Conservation (phyloP, 2,797 vertebrate species). For the Neosilurus mollespiculum region DNA sequence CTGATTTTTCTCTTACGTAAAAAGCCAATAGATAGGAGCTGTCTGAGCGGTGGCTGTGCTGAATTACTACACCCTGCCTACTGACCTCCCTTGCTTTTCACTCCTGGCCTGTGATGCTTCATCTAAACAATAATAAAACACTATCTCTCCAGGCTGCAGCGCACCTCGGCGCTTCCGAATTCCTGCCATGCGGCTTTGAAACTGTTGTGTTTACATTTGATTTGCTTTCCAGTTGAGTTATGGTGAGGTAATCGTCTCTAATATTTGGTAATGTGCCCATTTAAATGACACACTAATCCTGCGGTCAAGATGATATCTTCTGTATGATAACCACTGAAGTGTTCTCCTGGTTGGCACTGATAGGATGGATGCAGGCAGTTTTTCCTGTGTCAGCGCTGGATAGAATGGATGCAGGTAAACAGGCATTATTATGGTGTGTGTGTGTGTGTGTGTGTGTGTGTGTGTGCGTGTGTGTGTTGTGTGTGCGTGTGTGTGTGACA, state of each 20-base stretch:
- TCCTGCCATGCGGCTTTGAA: constrained; percentile 30
- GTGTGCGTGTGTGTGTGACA: constrained; percentile 16
- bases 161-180: constrained; percentile 13
- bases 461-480: constrained; percentile 11
- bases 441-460: constrained; percentile 23
- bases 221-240: constrained; percentile 18
- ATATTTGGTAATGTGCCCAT: constrained; percentile 36
- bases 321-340: background rate
- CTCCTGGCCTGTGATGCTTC: constrained; percentile 36
- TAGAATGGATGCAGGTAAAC: constrained; percentile 50
- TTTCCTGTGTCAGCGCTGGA: constrained; percentile 32
- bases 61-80: constrained; percentile 52
- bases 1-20: constrained; percentile 64
- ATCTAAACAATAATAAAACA: constrained; percentile 29
- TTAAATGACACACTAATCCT: constrained; percentile 27
- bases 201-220: constrained; percentile 25
- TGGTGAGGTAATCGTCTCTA: constrained; percentile 31
- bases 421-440: constrained; percentile 35
- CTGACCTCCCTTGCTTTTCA: constrained; percentile 16
- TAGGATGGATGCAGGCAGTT: constrained; percentile 21
- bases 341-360: constrained; percentile 20
- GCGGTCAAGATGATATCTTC: constrained; percentile 4
- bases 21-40: constrained; percentile 58
- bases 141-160: constrained; percentile 17
- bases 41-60: constrained; percentile 47